Evolutionary conservation across 30 jellyfish, hydroid and myxozoan genomes (phyloP).

Genomic region (Sanderia malayensis): DNA sequence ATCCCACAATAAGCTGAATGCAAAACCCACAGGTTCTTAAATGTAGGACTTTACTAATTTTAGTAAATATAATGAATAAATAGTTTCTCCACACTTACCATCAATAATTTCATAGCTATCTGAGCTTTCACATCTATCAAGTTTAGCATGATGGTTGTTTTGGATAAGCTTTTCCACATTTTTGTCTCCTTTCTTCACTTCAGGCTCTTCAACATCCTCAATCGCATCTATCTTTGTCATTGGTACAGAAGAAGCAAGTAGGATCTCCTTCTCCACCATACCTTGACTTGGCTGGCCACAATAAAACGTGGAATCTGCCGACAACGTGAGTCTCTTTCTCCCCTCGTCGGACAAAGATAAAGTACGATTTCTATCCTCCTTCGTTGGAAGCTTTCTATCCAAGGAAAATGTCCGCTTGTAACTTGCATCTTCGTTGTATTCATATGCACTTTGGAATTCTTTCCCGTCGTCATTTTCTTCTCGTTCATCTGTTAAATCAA

Average conservation of each 20-base stretch:
- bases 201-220: neutral
- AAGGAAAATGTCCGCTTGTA: neutral
- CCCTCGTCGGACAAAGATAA: conserved; percentile 33
- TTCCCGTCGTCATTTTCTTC: conserved; percentile 7
- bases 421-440: conserved; percentile 5
- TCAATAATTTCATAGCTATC: conserved; percentile 65
- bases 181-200: conserved; percentile 16
- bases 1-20: too few relatives aligned
- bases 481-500: conserved; percentile 44
- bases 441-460: neutral
- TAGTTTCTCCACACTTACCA: conserved; percentile 35
- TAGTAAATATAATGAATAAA: too few relatives aligned
- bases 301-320: conserved; percentile 51
- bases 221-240: neutral
- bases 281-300: conserved; percentile 25
- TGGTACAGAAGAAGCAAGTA: conserved; percentile 35
- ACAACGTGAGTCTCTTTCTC: conserved; percentile 27
- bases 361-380: conserved; percentile 5
- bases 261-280: conserved; percentile 31
- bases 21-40: too few relatives aligned
- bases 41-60: too few relatives aligned
- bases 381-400: neutral
- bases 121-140: conserved; percentile 47
- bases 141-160: neutral
- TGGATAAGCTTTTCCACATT: conserved; percentile 3